Base-by-base conservation (phyloP, 2,888 invertebrate species). In the Exocentrus adspersus region DNA sequence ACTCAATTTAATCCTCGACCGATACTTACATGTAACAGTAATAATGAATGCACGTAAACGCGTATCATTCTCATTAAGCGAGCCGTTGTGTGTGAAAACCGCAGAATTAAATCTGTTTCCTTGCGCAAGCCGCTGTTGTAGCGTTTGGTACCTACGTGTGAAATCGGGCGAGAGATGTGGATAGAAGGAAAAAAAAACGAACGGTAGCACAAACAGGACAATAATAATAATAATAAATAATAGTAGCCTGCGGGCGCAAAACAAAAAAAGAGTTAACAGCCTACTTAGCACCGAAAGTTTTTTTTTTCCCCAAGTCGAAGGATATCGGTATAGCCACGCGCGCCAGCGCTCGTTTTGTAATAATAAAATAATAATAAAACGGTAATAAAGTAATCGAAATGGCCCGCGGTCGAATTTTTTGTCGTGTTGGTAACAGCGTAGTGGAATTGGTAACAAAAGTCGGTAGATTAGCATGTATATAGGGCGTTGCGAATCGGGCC, bases 151-250 rank as follows among this genome's bases (percentile, higher is more conserved):
- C n/a, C n/a, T n/a, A 24, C 37, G 12, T 14, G 37, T 37, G 37
- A 37, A 37, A 37, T 37, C 37, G 37, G 37, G n/a, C 37, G 24
- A 24, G n/a, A n/a, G n/a, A n/a, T n/a, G n/a, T n/a, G n/a, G n/a
- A n/a, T n/a, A n/a, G n/a, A n/a, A n/a, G 37, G 37, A 37, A 37
- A 37, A 37, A 37, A 37, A 9, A n/a, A 37, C 37, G 37, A n/a
- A 37, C 37, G 14, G n/a, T 14, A n/a, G 37, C n/a, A n/a, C 12
- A 37, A n/a, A 37, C 37, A n/a, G n/a, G n/a, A 12, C 37, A 12
- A n/a, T n/a, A n/a, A n/a, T 37, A 37, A 37, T 37, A 37, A 37
- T 14, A n/a, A 14, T n/a, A 37, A n/a, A 37, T 5, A 5, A 37
- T 37, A 37, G 14, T 5, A 37, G 12, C 37, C 12, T 2, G 37